Percentiles rank a stretch among this genome's conserved stretches.
Evolutionary conservation across 2,113 vertebrate genomes (phyloP).

Genomic region (human (Homo sapiens)): GRCh38 chrX:121053501-121054000

Average conservation of each 20-base stretch:
- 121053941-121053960: not conserved
- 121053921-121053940: not conserved
- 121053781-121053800: not conserved
- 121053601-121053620: not conserved
- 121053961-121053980: not conserved
- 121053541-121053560: not conserved
- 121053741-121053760: not conserved
- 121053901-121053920: not conserved
- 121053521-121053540: not conserved
- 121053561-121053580: not conserved
- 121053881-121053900: not conserved
- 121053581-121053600: not conserved
- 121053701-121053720: not conserved
- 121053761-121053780: not conserved
- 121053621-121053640: not conserved
- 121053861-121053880: not conserved
- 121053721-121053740: not conserved
- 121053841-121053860: not conserved
- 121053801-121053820: not conserved
- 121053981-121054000: not conserved
- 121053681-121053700: not conserved
- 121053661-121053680: not conserved
- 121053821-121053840: not conserved
- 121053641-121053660: not conserved
- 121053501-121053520: not conserved